Percentiles rank a stretch among this genome's conserved stretches.
Evolutionary conservation across 1,140 invertebrate genomes (phyloP).

Genomic region (Fopius arisanus): DNA sequence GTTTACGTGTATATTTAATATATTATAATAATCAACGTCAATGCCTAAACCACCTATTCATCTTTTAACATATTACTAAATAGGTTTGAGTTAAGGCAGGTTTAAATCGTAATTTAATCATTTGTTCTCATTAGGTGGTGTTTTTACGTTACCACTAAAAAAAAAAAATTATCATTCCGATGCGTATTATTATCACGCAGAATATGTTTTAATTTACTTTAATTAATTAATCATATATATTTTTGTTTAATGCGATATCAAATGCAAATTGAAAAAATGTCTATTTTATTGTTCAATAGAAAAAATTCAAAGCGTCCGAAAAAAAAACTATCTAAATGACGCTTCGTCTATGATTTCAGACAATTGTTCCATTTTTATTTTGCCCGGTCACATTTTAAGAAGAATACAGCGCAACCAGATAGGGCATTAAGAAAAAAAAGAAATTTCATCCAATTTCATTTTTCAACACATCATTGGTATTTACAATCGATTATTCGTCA

Average conservation of each 20-base stretch:
- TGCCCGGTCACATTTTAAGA: constrained; percentile 39
- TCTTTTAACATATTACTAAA: constrained; percentile 29
- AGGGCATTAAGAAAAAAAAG: constrained; percentile 23
- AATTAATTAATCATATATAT: too few species aligned
- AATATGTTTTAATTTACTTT: neutral
- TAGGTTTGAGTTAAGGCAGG: constrained; percentile 29
- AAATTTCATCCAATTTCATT: neutral
- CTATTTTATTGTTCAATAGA: neutral
- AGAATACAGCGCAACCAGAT: constrained; percentile 36
- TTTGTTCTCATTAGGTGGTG: neutral
- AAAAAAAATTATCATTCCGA: neutral
- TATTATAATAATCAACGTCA: constrained; percentile 5
- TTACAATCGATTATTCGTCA: neutral
- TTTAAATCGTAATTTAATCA: constrained; percentile 10
- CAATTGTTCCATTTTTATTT: neutral
- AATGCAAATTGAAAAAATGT: constrained; percentile 9
- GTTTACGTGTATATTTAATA: neutral
- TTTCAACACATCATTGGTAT: neutral
- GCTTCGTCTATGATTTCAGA: neutral
- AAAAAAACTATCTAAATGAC: constrained; percentile 10
- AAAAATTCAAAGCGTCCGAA: neutral
- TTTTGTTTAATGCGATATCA: constrained; percentile 7
- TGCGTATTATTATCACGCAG: neutral
- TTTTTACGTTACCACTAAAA: neutral
- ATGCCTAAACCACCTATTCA: constrained; percentile 30